phyloP scores from a whole-genome alignment of 2,888 invertebrate species.

The Zeuzera pyrina region DNA sequence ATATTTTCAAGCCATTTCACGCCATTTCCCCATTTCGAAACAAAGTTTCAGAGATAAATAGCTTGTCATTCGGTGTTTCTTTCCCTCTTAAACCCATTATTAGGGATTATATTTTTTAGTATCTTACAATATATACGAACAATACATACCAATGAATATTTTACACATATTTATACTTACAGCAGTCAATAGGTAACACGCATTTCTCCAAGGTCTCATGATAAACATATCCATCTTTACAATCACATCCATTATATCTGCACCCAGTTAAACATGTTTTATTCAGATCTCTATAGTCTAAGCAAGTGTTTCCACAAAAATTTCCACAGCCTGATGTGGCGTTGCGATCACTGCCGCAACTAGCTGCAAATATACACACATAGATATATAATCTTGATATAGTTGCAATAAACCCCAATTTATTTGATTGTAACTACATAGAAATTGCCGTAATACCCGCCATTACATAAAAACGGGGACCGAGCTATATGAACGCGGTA shows the following conservation, averaged over 20 bases:
- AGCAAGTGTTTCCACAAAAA: conserved; percentile 44
- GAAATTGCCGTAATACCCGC: too few species aligned
- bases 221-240: conserved; percentile 36
- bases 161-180: conserved; percentile 23
- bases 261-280: conserved; percentile 46
- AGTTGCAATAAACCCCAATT: too few species aligned
- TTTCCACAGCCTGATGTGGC: conserved; percentile 49
- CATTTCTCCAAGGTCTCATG: conserved; percentile 30
- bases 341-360: conserved; percentile 39
- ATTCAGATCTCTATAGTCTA: conserved; percentile 37
- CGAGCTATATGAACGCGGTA: too few species aligned
- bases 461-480: too few species aligned
- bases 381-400: too few species aligned
- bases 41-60: too few species aligned
- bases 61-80: too few species aligned
- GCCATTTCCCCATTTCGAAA: too few species aligned
- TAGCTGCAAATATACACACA: too few species aligned
- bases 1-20: too few species aligned
- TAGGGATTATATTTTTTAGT: not conserved
- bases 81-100: too few species aligned
- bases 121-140: not conserved
- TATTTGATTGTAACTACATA: too few species aligned
- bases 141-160: not conserved
- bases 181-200: conserved; percentile 36
- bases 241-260: conserved; percentile 44